phyloP scores from a whole-genome alignment of 2,888 invertebrate species.

The Dolichomitus sp. region DNA sequence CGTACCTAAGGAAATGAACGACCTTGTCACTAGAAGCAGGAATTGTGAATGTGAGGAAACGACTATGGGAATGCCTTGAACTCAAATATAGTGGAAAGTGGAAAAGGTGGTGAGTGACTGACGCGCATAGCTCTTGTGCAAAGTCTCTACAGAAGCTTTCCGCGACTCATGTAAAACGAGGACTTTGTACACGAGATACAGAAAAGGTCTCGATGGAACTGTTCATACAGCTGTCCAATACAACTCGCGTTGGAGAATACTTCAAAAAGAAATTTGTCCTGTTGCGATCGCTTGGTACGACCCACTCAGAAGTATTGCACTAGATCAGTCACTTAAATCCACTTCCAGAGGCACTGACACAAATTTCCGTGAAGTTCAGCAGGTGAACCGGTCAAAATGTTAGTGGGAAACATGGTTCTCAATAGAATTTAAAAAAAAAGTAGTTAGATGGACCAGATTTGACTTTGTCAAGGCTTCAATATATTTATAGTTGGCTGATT shows the following conservation, averaged over 20 bases:
- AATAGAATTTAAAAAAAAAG: too few relatives aligned
- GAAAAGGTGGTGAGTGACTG: not conserved
- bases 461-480: too few relatives aligned
- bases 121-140: not conserved
- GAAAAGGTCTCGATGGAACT: not conserved
- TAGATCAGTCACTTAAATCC: too few relatives aligned
- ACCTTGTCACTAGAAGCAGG: not conserved
- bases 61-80: constrained; percentile 72
- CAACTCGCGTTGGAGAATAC: not conserved
- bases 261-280: not conserved
- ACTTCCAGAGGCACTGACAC: not conserved
- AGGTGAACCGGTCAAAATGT: not conserved
- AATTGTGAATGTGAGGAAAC: constrained; percentile 57
- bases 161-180: not conserved
- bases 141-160: not conserved
- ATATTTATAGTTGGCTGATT: too few relatives aligned
- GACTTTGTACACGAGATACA: not conserved
- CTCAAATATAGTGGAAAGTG: constrained; percentile 70
- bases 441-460: too few relatives aligned
- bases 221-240: not conserved
- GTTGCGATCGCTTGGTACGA: not conserved
- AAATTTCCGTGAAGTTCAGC: not conserved
- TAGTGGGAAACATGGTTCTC: not conserved
- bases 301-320: too few relatives aligned
- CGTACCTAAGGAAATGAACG: not conserved